phyloP scores from a whole-genome alignment of 2,113 vertebrate genomes.

The Rana temporaria region DNA sequence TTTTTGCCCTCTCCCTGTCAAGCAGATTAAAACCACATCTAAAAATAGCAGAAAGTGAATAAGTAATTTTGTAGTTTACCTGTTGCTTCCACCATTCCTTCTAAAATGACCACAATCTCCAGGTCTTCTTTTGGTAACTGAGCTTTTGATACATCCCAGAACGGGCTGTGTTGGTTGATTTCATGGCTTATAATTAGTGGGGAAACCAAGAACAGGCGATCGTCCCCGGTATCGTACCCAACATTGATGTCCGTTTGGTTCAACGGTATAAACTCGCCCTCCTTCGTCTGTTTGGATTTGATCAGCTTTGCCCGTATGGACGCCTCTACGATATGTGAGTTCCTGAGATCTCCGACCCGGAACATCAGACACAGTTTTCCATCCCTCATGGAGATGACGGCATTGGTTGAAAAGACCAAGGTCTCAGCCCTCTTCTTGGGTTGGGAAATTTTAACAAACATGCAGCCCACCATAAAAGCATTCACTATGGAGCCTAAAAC shows the following conservation, averaged over 20 bases:
- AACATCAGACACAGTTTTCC: constrained; percentile 98
- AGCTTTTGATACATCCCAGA: constrained; percentile 96
- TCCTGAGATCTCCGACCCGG: constrained; percentile 94
- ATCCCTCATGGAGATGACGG: constrained; percentile 96
- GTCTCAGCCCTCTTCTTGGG: constrained; percentile 99
- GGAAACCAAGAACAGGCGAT: constrained; percentile 96
- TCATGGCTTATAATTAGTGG: constrained; percentile 98
- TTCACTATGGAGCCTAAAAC: constrained; percentile 98
- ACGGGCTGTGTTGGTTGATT: constrained; percentile 96
- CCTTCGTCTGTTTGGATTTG: constrained; percentile 98
- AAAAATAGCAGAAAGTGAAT: neutral
- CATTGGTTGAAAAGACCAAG: constrained; percentile 95
- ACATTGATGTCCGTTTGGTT: constrained; percentile 99
- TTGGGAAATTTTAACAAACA: constrained; percentile 99
- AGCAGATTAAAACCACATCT: no score
- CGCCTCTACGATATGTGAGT: constrained; percentile 99
- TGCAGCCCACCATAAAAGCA: constrained; percentile 99
- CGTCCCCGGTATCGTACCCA: constrained; percentile 96
- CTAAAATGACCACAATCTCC: constrained; percentile 97
- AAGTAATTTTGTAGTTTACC: constrained; percentile 76
- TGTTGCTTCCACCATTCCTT: constrained; percentile 99
- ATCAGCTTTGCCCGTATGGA: constrained; percentile 98
- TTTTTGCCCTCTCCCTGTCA: neutral
- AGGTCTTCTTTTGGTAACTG: constrained; percentile 91
- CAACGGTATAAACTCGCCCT: constrained; percentile 98